Evolutionary conservation across 2,888 invertebrate genomes (phyloP).

Genomic region (Volucella bombylans): DNA sequence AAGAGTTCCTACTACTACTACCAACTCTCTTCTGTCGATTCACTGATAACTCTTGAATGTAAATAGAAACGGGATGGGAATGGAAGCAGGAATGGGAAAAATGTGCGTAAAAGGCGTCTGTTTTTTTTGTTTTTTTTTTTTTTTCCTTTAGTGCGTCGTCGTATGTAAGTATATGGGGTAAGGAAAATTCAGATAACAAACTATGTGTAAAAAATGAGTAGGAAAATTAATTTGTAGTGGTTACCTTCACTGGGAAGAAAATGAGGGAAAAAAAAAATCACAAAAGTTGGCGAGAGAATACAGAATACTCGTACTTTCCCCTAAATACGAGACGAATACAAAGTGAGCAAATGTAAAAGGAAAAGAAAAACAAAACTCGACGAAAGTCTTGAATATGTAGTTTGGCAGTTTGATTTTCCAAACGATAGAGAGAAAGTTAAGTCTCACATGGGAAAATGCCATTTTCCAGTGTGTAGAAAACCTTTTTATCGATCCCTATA

Average conservation of each 20-base stretch:
- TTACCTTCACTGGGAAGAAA: conserved; percentile 31
- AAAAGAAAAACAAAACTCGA: conserved; percentile 66
- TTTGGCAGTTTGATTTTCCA: conserved; percentile 62
- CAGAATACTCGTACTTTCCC: conserved; percentile 60
- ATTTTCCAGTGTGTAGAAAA: conserved; percentile 50
- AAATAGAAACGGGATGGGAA: conserved; percentile 54
- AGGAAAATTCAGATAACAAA: conserved; percentile 53
- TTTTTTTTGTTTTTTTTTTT: conserved; percentile 1
- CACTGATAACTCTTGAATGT: conserved; percentile 60
- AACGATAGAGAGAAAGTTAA: conserved; percentile 57
- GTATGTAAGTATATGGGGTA: conserved; percentile 34
- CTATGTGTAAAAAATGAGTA: conserved; percentile 51
- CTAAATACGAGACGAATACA: conserved; percentile 17
- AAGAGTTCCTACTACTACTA: conserved; percentile 61
- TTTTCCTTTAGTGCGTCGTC: conserved; percentile 40
- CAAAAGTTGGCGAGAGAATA: conserved; percentile 30
- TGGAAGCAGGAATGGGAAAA: conserved; percentile 45
- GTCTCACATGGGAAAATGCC: conserved; percentile 49
- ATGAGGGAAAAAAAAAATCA: conserved; percentile 25
- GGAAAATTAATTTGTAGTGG: conserved; percentile 67
- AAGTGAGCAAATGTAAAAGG: conserved; percentile 42
- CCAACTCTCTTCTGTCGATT: conserved; percentile 63
- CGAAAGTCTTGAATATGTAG: conserved; percentile 66
- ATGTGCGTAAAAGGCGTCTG: conserved; percentile 68
- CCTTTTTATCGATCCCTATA: conserved; percentile 66